phyloP scores from a whole-genome alignment of 2,797 vertebrate genomes.

The Luscinia luscinia region DNA sequence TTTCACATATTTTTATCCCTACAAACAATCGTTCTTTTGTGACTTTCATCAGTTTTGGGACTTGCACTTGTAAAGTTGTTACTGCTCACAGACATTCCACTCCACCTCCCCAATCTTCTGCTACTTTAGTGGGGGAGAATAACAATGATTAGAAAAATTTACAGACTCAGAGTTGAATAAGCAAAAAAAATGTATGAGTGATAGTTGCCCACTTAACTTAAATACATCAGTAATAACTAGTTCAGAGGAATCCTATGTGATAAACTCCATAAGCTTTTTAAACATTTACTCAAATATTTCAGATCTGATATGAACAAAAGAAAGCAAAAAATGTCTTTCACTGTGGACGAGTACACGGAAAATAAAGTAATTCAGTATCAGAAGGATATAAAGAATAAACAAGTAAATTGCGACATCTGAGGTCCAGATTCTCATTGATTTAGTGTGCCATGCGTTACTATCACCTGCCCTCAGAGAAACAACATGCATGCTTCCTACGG shows the following conservation, averaged over 20 bases:
- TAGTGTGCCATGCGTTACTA: fast-evolving
- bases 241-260: background rate
- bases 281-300: background rate
- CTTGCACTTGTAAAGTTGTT: background rate
- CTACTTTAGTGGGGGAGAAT: background rate
- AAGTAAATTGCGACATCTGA: background rate
- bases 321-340: background rate
- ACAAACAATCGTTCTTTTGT: fast-evolving
- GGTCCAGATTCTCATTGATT: background rate
- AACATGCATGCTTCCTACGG: background rate
- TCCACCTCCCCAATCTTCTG: fast-evolving
- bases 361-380: background rate
- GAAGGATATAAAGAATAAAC: background rate
- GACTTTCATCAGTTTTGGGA: background rate
- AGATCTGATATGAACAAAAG: background rate
- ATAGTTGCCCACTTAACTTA: background rate
- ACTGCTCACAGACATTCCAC: background rate
- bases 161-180: background rate
- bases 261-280: background rate
- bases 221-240: background rate
- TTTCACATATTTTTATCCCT: background rate
- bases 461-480: background rate
- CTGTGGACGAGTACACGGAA: background rate
- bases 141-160: background rate
- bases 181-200: background rate